Conservation (phyloP, 2,888 invertebrate species). For the Amiota mariae region DNA sequence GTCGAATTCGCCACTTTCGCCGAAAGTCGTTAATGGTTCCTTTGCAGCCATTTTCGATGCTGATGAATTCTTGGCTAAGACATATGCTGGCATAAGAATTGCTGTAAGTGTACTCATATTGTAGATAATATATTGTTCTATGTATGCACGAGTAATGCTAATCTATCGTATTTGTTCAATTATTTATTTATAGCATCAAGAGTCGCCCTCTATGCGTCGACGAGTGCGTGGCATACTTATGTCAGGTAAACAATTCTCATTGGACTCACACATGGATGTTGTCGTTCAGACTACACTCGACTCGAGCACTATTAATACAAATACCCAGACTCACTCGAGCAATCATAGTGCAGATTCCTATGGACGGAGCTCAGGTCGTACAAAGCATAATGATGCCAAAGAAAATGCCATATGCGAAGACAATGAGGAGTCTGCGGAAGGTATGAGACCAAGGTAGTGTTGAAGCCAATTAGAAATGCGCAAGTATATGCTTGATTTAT, state of each 20-base stretch:
- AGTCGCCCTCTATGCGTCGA: conserved; percentile 83
- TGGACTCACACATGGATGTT: conserved; percentile 93
- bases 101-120: conserved; percentile 60
- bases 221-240: conserved; percentile 90
- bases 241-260: conserved; percentile 91
- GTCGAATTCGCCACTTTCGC: conserved; percentile 96
- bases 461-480: conserved; percentile 52
- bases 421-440: conserved; percentile 72
- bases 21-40: conserved; percentile 95
- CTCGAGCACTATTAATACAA: conserved; percentile 65
- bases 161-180: not conserved
- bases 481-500: conserved; percentile 44
- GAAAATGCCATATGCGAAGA: conserved; percentile 62
- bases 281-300: conserved; percentile 81
- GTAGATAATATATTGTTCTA: not conserved
- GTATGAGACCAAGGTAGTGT: conserved; percentile 74
- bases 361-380: conserved; percentile 43
- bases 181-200: conserved; percentile 66
- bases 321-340: conserved; percentile 27
- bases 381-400: conserved; percentile 2
- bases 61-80: conserved; percentile 73
- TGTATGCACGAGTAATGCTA: too few species aligned
- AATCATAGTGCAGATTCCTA: conserved; percentile 47
- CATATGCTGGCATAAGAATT: conserved; percentile 72
- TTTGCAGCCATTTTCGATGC: conserved; percentile 91